phyloP scores from a whole-genome alignment of 2,797 vertebrate genomes.

The Eulemur mongoz region DNA sequence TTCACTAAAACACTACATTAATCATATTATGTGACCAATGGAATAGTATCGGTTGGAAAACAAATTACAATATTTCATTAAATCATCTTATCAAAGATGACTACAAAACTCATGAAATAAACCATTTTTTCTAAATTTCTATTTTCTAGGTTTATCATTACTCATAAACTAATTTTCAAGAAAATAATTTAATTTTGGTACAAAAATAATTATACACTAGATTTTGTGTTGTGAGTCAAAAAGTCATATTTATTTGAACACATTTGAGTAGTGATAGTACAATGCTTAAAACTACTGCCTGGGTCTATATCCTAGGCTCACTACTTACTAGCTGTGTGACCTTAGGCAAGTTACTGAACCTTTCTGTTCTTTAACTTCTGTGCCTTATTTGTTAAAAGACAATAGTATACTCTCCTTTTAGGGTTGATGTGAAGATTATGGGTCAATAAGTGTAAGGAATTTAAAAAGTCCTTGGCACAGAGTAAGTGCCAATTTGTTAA shows the following conservation, averaged over 20 bases:
- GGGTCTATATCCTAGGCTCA: neutral
- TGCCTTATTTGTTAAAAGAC: neutral
- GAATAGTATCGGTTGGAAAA: neutral
- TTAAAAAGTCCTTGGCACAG: neutral
- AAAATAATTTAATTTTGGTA: neutral
- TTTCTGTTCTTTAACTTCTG: neutral
- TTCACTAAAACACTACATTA: neutral
- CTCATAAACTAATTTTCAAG: constrained; percentile 3
- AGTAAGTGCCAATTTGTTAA: neutral
- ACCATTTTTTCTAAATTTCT: neutral
- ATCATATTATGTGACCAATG: neutral
- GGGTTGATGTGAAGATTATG: neutral
- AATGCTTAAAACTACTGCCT: neutral
- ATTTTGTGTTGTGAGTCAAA: neutral
- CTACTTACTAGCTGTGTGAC: neutral
- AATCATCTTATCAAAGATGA: neutral
- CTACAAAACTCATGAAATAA: neutral
- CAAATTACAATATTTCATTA: neutral
- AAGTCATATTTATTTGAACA: neutral
- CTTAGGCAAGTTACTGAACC: neutral
- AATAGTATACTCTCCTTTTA: neutral
- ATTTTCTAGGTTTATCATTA: neutral
- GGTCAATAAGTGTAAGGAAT: neutral
- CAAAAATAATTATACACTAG: neutral
- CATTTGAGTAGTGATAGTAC: neutral